Evolutionary conservation across 2,113 vertebrate species (phyloP), one percentile per base, ranked within the genome.

Genomic region (Holacanthus passer): DNA sequence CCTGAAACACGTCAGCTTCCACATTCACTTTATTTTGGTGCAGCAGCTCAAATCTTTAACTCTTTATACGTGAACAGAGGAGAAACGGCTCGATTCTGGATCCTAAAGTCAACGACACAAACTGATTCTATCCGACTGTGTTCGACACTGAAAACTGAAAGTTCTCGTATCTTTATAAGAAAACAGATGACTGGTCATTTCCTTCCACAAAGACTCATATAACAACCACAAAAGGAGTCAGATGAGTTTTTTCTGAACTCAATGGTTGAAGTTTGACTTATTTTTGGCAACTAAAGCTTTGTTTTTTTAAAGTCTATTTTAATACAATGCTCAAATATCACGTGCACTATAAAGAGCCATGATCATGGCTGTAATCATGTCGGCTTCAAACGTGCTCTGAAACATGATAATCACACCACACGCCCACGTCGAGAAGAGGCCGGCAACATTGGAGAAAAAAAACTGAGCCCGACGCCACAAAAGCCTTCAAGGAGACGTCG

Each of bases 31-130:
- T 2, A 17, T 62, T 87, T 65, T 62, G 35, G 14, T 59, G 43
- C 58, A 66, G 29, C 64, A 1, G 65, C 48, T 77, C 66, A 69
- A 69, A 84, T 77, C 79, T 80, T 81, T 3, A 22, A 63, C 68
- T 60, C 66, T 45, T 45, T 48, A 22, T 27, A 27, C 69, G 59
- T 65, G 53, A 13, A 5, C 2, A 1, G 43, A 0, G 50, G 73
- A 74, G 58, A 16, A 50, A 80, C 29, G 19, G 31, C 19, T 3
- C 7, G 19, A 12, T 12, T 5, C n/a, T 2, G 50, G n/a, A 2
- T 43, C 69, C 27, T n/a, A n/a, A n/a, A n/a, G n/a, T n/a, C n/a
- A n/a, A n/a, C n/a, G n/a, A n/a, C n/a, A n/a, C n/a, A n/a, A n/a
- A n/a, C n/a, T n/a, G n/a, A n/a, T n/a, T n/a, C n/a, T n/a, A n/a